Base-by-base conservation (phyloP, 2,797 vertebrate species). In the Dallia pectoralis region DNA sequence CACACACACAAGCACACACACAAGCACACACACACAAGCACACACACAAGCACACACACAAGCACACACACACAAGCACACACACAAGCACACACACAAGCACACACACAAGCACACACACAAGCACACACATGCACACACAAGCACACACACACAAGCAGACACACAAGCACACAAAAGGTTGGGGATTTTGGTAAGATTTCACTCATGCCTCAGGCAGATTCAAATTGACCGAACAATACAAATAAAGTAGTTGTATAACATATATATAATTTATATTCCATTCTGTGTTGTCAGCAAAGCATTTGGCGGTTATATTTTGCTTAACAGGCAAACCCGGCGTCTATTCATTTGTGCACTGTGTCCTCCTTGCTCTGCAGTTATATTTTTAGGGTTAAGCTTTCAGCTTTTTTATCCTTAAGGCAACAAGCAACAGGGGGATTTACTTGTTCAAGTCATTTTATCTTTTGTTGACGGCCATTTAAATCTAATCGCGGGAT, bases 401-500 rank as follows among this genome's bases (percentile, higher is more conserved):
- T 66, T 12, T 5, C 33, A 40, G 64, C 64, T 66, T 40, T 65
- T 32, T 65, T 36, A 32, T 65, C 63, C 5, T 22, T 8, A 12
- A 66, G 19, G n/a, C 33, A 36, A 32, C 62, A 66, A 11, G n/a
- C 33, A 36, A 32, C 62, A 18, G 62, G 30, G 15, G 30, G 15
- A 64, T 64, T 19, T 30, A 59, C 53, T 59, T 59, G 53, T 59
- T 59, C 22, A 27, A 27, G 53, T 59, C 68, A 74, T 63, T 64
- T 76, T 73, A 64, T 81, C 78, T 53, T n/a, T 62, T 67, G 65
- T 79, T 72, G 47, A 69, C 75, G 59, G 49, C 67, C 49, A 32
- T 86, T 75, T 69, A 70, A 53, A 69, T 82, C 15, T 63, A 25
- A 74, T 69, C 77, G 56, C 48, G 15, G 1, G 73, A 65, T 82